Evolutionary conservation across 2,888 invertebrate species (phyloP).

Genomic region (Conistra vaccinii): DNA sequence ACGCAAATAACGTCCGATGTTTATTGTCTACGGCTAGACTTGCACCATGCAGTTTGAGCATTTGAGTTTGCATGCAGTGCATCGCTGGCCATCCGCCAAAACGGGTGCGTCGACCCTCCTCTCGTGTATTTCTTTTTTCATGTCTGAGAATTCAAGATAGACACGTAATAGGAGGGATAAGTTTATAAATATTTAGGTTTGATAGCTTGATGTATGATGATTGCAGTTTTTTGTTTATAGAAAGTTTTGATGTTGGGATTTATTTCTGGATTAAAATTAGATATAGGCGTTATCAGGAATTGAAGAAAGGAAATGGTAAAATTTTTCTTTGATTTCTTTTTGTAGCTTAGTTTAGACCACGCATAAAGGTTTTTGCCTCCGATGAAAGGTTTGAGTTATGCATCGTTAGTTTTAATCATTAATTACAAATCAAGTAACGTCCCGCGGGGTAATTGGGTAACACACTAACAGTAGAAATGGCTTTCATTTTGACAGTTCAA

Average conservation of each 20-base stretch:
- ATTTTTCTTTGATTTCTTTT: slow-evolving; percentile 29
- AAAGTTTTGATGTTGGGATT: slow-evolving; percentile 24
- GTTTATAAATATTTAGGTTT: slow-evolving; percentile 57
- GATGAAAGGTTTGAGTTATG: not conserved
- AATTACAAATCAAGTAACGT: not conserved
- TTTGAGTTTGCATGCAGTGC: slow-evolving; percentile 70
- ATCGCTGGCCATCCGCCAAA: slow-evolving; percentile 79
- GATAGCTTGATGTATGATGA: slow-evolving; percentile 43
- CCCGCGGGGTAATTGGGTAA: no score
- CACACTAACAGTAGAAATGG: no score
- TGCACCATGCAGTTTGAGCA: slow-evolving; percentile 69
- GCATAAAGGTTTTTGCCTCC: not conserved
- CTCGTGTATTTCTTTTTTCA: slow-evolving; percentile 67
- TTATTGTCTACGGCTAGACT: slow-evolving; percentile 76
- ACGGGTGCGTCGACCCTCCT: slow-evolving; percentile 77
- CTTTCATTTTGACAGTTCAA: no score
- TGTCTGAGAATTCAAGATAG: slow-evolving; percentile 69
- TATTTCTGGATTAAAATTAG: slow-evolving; percentile 38
- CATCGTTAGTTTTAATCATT: not conserved
- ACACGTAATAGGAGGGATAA: slow-evolving; percentile 58
- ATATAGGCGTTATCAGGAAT: slow-evolving; percentile 24
- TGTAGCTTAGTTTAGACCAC: not conserved
- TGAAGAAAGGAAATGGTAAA: slow-evolving; percentile 16
- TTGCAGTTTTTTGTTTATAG: slow-evolving; percentile 42
- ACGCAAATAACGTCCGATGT: slow-evolving; percentile 53